Conservation (phyloP, 2,113 vertebrate genomes). For the Calypte anna region DNA sequence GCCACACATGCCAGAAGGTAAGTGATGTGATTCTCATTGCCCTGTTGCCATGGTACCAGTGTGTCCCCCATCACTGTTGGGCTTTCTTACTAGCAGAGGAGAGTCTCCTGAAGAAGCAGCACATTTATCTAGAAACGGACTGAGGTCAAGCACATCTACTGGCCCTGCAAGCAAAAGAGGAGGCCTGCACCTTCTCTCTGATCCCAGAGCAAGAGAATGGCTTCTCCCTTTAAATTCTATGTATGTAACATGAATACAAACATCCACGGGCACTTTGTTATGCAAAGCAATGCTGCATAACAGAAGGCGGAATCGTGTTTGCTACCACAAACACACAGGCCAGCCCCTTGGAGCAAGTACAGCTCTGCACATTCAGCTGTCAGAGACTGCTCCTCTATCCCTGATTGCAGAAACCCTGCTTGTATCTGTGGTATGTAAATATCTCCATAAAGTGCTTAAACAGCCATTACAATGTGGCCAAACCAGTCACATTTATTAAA, state of each 20-base stretch:
- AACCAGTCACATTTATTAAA: not conserved
- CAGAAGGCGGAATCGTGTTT: not conserved
- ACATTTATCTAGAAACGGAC: not conserved
- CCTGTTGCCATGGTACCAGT: not conserved
- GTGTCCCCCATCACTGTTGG: not conserved
- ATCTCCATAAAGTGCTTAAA: not conserved
- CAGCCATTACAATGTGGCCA: not conserved
- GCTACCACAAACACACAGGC: not conserved
- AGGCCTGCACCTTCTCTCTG: not conserved
- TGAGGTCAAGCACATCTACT: not conserved
- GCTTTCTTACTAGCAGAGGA: not conserved
- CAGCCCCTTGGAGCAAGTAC: not conserved
- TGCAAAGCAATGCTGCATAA: not conserved
- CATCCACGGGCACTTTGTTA: not conserved
- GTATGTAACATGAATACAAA: too few species aligned
- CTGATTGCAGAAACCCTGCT: not conserved
- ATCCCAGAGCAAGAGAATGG: not conserved
- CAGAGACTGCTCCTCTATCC: not conserved
- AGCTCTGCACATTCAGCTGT: not conserved
- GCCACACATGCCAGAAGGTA: not conserved
- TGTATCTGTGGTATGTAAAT: not conserved
- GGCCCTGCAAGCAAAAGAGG: rapidly evolving
- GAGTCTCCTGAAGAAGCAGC: not conserved
- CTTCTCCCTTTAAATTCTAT: not conserved
- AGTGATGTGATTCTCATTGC: not conserved